Base-by-base conservation (phyloP, 1,140 invertebrate species). In the Holotrichia oblita region DNA sequence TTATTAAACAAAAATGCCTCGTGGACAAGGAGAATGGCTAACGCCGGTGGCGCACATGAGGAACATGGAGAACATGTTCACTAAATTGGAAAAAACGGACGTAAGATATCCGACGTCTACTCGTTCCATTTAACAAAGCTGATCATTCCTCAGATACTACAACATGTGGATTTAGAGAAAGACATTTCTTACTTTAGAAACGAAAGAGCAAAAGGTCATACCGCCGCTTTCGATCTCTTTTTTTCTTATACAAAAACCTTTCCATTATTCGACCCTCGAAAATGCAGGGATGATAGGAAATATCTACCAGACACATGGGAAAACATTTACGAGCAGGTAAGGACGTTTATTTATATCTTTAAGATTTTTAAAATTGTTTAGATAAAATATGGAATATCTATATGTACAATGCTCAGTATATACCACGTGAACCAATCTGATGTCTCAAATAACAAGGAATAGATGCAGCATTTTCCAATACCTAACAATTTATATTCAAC, bases 301-400 rank as follows among this genome's bases (percentile, higher is more conserved):
- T 85, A 83, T 76, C 73, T 82, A 24, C 82, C 79, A 20, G 83
- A 83, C 55, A 82, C 83, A 20, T 75, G 82, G 41, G 81, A 85
- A 40, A 85, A 84, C 72, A 86, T 85, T 64, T 83, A 83, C 79
- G 61, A 83, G 78, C 85, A 86, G 81, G 85, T 86, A 80, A 80
- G 74, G 64, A 40, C n/a, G n/a, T 17, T 40, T 77, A 2, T 34
- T 40, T 40, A 3, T 24, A 6, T 9, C 44, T 3, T 6, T 10
- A 48, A 8, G n/a, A 48, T 14, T 48, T 48, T 10, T 14, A 3
- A 48, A 48, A 17, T 10, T 2, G 2, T 3, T 3, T 14, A 48
- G 7, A 48, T 48, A 48, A 48, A 2, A 48, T 48, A 48, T 34
- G 4, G 27, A 34, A 34, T 4, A 34, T 2, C 1, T 34, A 34